Conservation (phyloP, 2,113 vertebrate genomes). For the Acrocephalus arundinaceus region DNA sequence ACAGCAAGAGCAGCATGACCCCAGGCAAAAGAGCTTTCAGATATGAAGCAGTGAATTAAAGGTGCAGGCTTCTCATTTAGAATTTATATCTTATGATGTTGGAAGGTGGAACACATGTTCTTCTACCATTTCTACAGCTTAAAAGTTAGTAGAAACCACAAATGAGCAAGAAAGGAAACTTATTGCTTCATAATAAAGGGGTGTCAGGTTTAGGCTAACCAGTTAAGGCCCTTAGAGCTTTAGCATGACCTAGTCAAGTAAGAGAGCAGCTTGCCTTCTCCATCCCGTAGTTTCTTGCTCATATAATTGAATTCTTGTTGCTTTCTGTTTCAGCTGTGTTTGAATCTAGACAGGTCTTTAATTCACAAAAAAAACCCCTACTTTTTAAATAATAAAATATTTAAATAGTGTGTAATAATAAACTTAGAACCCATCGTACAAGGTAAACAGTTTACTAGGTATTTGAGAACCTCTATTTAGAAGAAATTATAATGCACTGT, state of each 20-base stretch:
- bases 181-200: background rate
- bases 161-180: background rate
- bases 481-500: background rate
- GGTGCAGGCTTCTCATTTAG: background rate
- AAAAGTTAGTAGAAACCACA: background rate
- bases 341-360: background rate
- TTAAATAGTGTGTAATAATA: background rate
- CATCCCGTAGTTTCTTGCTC: background rate
- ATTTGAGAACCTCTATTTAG: background rate
- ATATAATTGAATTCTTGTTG: background rate
- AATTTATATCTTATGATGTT: background rate
- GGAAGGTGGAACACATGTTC: background rate
- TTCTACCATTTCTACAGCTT: background rate
- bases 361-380: background rate
- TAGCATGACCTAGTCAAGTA: fast-evolving
- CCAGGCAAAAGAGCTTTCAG: background rate
- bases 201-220: no score
- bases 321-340: background rate
- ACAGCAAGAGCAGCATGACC: background rate
- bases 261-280: background rate
- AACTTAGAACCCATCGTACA: background rate
- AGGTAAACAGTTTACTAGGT: background rate
- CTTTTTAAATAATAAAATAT: background rate
- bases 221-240: background rate
- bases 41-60: background rate